Percentiles rank a stretch among this genome's conserved stretches.
Evolutionary conservation across 2,113 vertebrate genomes (phyloP).

Genomic region (Pyrgilauda ruficollis): DNA sequence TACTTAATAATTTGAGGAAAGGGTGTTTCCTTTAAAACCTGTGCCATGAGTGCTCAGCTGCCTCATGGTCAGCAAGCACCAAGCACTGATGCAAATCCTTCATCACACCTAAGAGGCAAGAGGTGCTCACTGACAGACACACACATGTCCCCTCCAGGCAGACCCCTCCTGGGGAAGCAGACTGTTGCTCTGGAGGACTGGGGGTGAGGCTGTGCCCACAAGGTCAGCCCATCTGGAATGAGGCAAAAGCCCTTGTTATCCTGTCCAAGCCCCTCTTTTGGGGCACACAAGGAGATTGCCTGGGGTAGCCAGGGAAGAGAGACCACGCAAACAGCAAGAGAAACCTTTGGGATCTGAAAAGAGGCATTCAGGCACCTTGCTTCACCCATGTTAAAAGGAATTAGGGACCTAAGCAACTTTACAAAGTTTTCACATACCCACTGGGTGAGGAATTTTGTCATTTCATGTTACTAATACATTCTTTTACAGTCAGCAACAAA

Average conservation of each 20-base stretch:
- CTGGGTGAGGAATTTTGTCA: background rate
- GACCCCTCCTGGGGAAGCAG: background rate
- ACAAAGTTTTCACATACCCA: background rate
- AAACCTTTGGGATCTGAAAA: background rate
- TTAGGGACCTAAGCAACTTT: background rate
- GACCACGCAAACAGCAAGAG: background rate
- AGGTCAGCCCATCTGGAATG: rapidly evolving
- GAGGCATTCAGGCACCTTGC: background rate
- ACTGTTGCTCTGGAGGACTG: background rate
- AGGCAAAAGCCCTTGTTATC: background rate
- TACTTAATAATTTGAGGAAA: background rate
- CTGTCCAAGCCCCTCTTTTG: background rate
- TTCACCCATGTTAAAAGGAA: background rate
- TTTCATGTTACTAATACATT: background rate
- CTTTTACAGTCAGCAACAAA: conserved; percentile 13
- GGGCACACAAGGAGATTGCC: background rate
- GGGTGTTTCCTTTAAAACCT: background rate
- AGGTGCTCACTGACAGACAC: background rate
- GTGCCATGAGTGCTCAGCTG: background rate
- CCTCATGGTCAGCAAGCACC: rapidly evolving
- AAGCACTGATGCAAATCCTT: background rate
- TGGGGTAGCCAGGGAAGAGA: background rate
- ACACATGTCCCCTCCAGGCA: rapidly evolving
- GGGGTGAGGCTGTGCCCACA: background rate
- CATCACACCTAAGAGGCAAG: rapidly evolving